phyloP scores from a whole-genome alignment of 2,888 invertebrate genomes.

The Sesia apiformis region DNA sequence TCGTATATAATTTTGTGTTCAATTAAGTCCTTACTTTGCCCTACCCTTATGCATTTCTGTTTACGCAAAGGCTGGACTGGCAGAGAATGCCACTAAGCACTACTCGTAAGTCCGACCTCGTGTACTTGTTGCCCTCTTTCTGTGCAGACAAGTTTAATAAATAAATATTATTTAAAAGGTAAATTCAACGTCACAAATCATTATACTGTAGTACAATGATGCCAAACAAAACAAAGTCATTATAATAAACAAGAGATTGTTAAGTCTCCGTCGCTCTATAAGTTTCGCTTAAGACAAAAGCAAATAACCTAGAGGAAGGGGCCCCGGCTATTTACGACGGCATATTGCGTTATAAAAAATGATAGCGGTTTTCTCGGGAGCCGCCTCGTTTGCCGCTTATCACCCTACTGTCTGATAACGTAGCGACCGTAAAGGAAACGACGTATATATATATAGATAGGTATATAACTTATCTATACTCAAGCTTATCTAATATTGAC shows the following conservation, averaged over 20 bases:
- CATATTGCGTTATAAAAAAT: slow-evolving; percentile 59
- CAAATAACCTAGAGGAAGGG: slow-evolving; percentile 30
- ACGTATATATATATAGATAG: slow-evolving; percentile 20
- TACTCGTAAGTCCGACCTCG: too few species aligned
- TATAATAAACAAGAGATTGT: slow-evolving; percentile 20
- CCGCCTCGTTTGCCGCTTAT: slow-evolving; percentile 50
- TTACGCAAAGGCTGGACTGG: too few species aligned
- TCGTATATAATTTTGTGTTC: too few species aligned
- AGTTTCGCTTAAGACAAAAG: slow-evolving; percentile 29
- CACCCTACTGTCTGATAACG: slow-evolving; percentile 40
- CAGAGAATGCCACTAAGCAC: too few species aligned
- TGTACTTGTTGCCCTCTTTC: too few species aligned
- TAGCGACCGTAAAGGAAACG: slow-evolving; percentile 38
- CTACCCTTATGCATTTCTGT: too few species aligned
- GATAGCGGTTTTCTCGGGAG: slow-evolving; percentile 45
- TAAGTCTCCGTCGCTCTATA: slow-evolving; percentile 12
- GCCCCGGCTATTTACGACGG: slow-evolving; percentile 42
- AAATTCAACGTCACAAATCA: too few species aligned
- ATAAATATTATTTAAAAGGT: too few species aligned
- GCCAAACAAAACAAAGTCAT: neutral
- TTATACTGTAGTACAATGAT: neutral
- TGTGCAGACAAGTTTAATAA: too few species aligned
- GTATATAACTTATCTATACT: slow-evolving; percentile 13
- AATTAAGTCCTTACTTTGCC: too few species aligned
- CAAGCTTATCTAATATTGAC: slow-evolving; percentile 45